Evolutionary conservation across 2,113 vertebrate species (phyloP).

Genomic region (Petrocephalus zakoni): DNA sequence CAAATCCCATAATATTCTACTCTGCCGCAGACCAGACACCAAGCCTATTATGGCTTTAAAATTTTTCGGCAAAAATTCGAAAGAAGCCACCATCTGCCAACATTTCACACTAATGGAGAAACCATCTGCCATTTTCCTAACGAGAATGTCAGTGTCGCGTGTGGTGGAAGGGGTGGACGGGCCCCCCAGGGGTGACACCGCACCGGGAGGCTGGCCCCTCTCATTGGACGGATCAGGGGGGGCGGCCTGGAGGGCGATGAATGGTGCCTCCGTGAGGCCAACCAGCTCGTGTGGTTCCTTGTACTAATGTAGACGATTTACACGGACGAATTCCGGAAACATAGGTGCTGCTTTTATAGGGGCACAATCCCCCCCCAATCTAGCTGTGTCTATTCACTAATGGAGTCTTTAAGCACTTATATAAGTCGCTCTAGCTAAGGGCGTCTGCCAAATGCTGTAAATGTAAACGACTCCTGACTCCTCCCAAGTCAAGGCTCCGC

Average conservation of each 20-base stretch:
- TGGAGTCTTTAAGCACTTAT: too few species aligned
- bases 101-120: conserved; percentile 1
- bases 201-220: not conserved
- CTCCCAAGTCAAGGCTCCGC: not conserved
- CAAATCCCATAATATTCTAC: not conserved
- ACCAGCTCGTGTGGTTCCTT: not conserved
- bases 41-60: not conserved
- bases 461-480: not conserved
- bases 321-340: not conserved
- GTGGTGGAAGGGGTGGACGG: not conserved
- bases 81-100: conserved; percentile 13
- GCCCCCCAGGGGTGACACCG: not conserved
- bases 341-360: not conserved
- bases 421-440: too few species aligned
- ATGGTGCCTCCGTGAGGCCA: not conserved
- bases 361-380: not conserved
- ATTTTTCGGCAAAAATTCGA: not conserved
- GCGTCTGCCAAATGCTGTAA: too few species aligned
- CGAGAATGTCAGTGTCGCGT: not conserved
- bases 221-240: not conserved
- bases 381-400: too few species aligned
- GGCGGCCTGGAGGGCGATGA: not conserved
- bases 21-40: not conserved
- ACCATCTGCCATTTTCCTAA: conserved; percentile 16
- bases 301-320: not conserved